A percentile compares a stretch with the other conserved stretches of the same genome.
These are phyloP conservation scores for Onychomys leucogaster DNA, from an alignment of 2,797 vertebrate genomes.

Conservation along the genomic window DNA sequence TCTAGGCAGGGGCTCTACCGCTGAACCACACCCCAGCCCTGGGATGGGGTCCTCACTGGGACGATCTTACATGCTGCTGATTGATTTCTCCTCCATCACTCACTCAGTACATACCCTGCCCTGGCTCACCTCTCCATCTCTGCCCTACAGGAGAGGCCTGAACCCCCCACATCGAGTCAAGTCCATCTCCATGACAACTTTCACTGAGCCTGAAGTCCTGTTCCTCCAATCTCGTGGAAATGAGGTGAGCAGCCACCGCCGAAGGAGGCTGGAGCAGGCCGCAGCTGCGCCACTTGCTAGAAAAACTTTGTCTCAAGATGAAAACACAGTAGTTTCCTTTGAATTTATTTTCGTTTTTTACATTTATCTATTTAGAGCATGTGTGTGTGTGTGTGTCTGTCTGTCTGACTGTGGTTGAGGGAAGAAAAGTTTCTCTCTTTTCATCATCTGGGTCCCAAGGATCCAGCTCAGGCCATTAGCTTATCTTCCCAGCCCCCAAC, in stretches of 20 bases:
- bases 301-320: neutral
- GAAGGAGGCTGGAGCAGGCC: neutral
- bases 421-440: neutral
- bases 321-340: neutral
- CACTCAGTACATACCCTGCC: neutral
- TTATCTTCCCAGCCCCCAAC: neutral
- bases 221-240: constrained; percentile 96
- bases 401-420: neutral
- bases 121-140: constrained; percentile 60
- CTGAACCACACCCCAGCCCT: neutral
- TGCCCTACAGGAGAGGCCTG: constrained; percentile 92
- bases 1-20: neutral
- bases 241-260: constrained; percentile 88
- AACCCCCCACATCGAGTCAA: constrained; percentile 97
- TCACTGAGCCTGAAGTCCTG: constrained; percentile 95
- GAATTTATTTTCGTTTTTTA: neutral
- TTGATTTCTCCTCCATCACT: neutral
- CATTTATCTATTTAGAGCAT: neutral
- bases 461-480: neutral
- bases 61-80: neutral
- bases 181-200: constrained; percentile 98
- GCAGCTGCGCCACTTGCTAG: neutral
- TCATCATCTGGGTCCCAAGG: neutral
- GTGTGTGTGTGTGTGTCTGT: neutral
- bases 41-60: neutral